Evolutionary conservation across 1,140 invertebrate genomes (phyloP).

Genomic region (Eufriesea mexicana): DNA sequence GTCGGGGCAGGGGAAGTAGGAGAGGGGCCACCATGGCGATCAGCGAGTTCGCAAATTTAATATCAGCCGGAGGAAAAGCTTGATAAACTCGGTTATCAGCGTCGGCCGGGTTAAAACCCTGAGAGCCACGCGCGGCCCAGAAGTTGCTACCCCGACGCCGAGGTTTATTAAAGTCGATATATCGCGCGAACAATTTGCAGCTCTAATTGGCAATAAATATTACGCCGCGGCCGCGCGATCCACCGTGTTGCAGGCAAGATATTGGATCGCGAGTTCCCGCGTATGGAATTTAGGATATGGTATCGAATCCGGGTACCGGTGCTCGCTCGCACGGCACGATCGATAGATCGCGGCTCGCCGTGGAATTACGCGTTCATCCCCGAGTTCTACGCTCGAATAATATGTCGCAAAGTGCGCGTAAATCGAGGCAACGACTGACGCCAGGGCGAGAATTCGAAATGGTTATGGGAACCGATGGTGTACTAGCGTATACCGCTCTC

Average conservation of each 20-base stretch:
- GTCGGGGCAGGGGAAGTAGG: too few relatives aligned
- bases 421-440: neutral
- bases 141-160: neutral
- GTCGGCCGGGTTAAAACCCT: conserved; percentile 2
- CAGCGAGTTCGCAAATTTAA: conserved; percentile 30
- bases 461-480: neutral
- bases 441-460: neutral
- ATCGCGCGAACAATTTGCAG: conserved; percentile 26
- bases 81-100: conserved; percentile 38
- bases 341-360: too few relatives aligned
- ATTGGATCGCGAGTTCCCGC: too few relatives aligned
- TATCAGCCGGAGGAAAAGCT: conserved; percentile 26
- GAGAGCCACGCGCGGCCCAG: neutral
- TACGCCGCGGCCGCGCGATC: neutral
- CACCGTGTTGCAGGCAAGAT: neutral
- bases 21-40: neutral
- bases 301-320: neutral
- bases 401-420: neutral
- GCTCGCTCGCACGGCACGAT: neutral
- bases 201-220: conserved; percentile 38
- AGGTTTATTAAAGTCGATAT: conserved; percentile 36
- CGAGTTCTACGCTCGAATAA: neutral
- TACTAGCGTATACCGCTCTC: neutral
- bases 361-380: neutral
- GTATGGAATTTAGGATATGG: neutral